Base-by-base conservation (phyloP, 2,113 vertebrate species). In the Sinocyclocheilus anshuiensis region DNA sequence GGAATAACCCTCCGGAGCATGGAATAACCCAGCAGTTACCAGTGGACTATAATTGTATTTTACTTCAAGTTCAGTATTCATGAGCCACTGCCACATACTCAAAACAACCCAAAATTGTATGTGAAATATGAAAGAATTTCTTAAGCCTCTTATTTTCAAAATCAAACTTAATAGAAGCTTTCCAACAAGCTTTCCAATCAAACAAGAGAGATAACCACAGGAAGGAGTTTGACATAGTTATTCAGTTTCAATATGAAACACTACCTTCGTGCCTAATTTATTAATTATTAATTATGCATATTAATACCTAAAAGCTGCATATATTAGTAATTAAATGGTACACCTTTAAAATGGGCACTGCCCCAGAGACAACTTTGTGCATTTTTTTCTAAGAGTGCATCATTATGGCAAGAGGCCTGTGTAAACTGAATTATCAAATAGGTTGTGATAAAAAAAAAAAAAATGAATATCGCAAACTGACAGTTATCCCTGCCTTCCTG, bases 51-150 rank as follows among this genome's bases (percentile, higher is more conserved):
- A 80, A 86, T 59, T 80, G 65, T 72, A 39, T 72, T 72, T 36
- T 79, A 74, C 48, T 86, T 86, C 48, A 69, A 33, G 36, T 59
- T 39, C 67, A 74, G 63, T 69, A 50, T 57, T 85, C 20, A 69
- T 79, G 33, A 86, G 29, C 15, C 53, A 81, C 29, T 80, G 50
- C 10, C 24, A 86, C 39, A 48, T 74, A 2, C 24, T 50, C 16
- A 67, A 63, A 75, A 84, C 42, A 55, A 39, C 57, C 77, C 12
- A 22, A 59, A 24, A 39, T 29, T 1, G 3, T 3, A 26, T 29
- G 16, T 77, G 8, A 59, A 45, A 61, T 45, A 18, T 36, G 2
- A 20, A 69, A 55, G 0, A 74, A 53, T 55, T 71, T 72, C 33
- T 57, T n/a, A 16, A 42, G 16, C 16, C 16, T 71, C 4, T 72